Conservation (phyloP, 1,140 invertebrate species). For the Macrotrachela quadricornifera region DNA sequence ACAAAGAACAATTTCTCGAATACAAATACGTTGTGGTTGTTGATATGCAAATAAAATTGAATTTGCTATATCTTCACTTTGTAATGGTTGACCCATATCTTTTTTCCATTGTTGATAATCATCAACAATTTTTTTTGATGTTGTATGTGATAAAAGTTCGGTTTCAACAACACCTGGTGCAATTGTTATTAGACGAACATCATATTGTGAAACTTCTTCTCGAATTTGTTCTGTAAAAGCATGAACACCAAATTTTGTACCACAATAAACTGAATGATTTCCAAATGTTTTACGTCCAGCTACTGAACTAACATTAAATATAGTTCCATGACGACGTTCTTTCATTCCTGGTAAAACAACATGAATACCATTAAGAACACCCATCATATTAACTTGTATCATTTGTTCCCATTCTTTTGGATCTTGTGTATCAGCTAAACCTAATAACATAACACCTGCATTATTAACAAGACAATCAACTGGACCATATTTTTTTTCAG, state of each 20-base stretch:
- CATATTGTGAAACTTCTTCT: slow-evolving; percentile 21
- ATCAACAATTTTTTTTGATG: slow-evolving; percentile 24
- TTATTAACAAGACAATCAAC: slow-evolving; percentile 32
- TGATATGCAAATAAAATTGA: slow-evolving; percentile 27
- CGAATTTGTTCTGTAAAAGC: slow-evolving; percentile 29
- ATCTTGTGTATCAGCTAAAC: slow-evolving; percentile 26
- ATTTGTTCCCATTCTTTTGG: slow-evolving; percentile 28
- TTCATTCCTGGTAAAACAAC: slow-evolving; percentile 30
- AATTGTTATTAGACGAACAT: slow-evolving; percentile 28
- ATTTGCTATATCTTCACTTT: slow-evolving; percentile 26
- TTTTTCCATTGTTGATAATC: slow-evolving; percentile 5
- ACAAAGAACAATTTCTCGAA: slow-evolving; percentile 27
- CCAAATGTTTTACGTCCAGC: slow-evolving; percentile 31
- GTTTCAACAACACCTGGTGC: slow-evolving; percentile 33
- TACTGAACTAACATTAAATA: slow-evolving; percentile 33
- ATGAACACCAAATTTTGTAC: slow-evolving; percentile 33
- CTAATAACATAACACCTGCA: slow-evolving; percentile 33
- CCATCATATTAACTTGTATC: slow-evolving; percentile 30
- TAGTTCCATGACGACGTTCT: slow-evolving; percentile 24
- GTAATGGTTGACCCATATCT: slow-evolving; percentile 17
- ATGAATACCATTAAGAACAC: slow-evolving; percentile 30
- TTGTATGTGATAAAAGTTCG: slow-evolving; percentile 20
- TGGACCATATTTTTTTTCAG: slow-evolving; percentile 13
- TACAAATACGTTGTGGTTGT: slow-evolving; percentile 26
- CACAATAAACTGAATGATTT: slow-evolving; percentile 32